A percentile compares a stretch with the other conserved stretches of the same genome.
Conservation (phyloP, 2,113 vertebrate species). For the Mustelus asterias region DNA sequence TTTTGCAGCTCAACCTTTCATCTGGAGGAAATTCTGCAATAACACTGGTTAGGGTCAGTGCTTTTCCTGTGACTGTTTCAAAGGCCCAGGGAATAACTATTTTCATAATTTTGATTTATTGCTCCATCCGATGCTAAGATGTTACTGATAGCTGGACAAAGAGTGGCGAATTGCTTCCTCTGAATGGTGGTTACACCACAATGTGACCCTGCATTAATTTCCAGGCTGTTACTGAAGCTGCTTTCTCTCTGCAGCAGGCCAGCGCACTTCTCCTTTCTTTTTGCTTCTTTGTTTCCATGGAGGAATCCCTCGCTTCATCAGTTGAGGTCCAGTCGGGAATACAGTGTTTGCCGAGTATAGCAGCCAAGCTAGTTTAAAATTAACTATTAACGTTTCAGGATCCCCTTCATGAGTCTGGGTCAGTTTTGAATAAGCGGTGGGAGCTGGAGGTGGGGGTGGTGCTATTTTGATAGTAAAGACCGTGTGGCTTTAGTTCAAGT, state of each 20-base stretch:
- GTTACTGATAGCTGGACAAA: neutral
- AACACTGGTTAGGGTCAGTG: neutral
- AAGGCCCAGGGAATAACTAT: conserved; percentile 14
- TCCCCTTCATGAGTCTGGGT: neutral
- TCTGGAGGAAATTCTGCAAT: neutral
- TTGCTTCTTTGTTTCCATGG: neutral
- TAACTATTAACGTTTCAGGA: neutral
- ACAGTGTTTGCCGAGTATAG: too few species aligned
- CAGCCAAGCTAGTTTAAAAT: neutral
- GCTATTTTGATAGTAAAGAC: neutral
- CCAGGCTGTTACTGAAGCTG: neutral
- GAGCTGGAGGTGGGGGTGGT: neutral
- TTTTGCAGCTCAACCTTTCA: neutral
- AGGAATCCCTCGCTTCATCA: neutral
- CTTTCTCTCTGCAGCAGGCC: neutral
- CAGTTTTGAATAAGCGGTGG: too few species aligned
- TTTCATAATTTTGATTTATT: conserved; percentile 29
- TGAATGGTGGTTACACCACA: neutral
- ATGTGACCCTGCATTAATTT: neutral
- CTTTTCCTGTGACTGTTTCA: neutral
- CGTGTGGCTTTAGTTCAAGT: neutral
- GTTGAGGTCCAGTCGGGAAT: neutral
- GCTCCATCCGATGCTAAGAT: neutral
- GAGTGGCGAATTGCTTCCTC: conserved; percentile 23
- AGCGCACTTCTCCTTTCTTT: neutral